phyloP scores from a whole-genome alignment of 2,888 invertebrate genomes.

The Piscicola geometra region DNA sequence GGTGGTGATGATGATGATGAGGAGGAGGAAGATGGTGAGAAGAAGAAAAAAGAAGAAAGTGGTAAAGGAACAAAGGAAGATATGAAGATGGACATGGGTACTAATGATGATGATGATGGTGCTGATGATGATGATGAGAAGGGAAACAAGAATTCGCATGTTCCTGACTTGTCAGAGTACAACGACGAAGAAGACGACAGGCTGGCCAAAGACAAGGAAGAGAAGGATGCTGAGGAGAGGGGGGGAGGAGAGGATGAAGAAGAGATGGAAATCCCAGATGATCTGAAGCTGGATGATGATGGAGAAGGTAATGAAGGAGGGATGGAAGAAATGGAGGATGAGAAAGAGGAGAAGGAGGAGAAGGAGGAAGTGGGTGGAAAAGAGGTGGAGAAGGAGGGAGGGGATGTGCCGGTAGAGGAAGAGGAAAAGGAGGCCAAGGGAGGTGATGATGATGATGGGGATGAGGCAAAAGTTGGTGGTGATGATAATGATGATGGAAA shows the following conservation, averaged over 20 bases:
- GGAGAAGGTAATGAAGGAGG: slow-evolving; percentile 41
- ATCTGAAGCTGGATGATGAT: slow-evolving; percentile 70
- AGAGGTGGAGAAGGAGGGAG: slow-evolving; percentile 41
- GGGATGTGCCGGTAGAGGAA: slow-evolving; percentile 42
- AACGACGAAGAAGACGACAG: slow-evolving; percentile 58
- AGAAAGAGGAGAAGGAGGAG: slow-evolving; percentile 18
- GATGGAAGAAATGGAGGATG: slow-evolving; percentile 24
- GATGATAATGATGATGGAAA: slow-evolving; percentile 12
- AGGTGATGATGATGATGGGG: slow-evolving; percentile 18
- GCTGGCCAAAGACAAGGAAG: slow-evolving; percentile 68
- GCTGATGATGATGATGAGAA: slow-evolving; percentile 12
- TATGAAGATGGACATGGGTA: slow-evolving; percentile 20
- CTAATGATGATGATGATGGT: slow-evolving; percentile 15
- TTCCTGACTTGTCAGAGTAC: slow-evolving; percentile 25
- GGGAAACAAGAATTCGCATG: slow-evolving; percentile 5
- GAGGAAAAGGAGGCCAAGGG: slow-evolving; percentile 44
- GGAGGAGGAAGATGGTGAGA: slow-evolving; percentile 57
- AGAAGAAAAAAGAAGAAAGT: slow-evolving; percentile 22
- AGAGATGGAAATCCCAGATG: slow-evolving; percentile 79
- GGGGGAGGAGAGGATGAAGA: slow-evolving; percentile 61
- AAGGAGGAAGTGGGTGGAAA: slow-evolving; percentile 38
- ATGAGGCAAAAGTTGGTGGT: slow-evolving; percentile 43
- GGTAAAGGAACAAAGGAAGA: slow-evolving; percentile 30
- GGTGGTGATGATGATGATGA: slow-evolving; percentile 72
- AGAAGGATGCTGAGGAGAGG: slow-evolving; percentile 19